Conservation (phyloP, 2,113 vertebrate genomes). For the Sinosuthora webbiana region DNA sequence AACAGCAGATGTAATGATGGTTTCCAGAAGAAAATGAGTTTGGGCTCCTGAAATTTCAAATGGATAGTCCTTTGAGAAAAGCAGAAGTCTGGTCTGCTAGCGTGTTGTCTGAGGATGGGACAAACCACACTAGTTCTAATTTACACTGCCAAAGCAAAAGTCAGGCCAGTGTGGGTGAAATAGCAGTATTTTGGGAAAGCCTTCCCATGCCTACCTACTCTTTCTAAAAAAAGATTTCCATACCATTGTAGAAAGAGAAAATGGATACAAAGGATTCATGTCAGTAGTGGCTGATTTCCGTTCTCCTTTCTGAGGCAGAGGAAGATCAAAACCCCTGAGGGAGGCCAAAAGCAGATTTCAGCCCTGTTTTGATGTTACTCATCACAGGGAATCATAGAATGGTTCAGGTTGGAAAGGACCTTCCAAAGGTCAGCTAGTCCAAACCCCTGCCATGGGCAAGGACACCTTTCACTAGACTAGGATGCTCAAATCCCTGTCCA, state of each 20-base stretch:
- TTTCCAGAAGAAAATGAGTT: background rate
- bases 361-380: background rate
- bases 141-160: background rate
- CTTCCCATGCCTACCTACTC: too few relatives aligned
- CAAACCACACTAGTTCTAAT: background rate
- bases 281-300: background rate
- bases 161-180: background rate
- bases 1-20: background rate
- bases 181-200: background rate
- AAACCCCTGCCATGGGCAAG: background rate
- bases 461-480: background rate
- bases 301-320: background rate
- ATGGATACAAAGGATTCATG: background rate
- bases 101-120: background rate
- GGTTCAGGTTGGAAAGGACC: background rate
- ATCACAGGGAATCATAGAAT: background rate
- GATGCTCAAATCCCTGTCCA: background rate
- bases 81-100: background rate
- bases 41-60: background rate
- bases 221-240: too few relatives aligned
- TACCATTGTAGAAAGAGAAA: background rate
- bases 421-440: background rate
- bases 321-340: background rate
- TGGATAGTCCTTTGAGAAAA: background rate
- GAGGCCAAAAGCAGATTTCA: background rate